A percentile compares a stretch with the other conserved stretches of the same genome.
Conservation (phyloP, 1,140 invertebrate species). For the Drosophila miranda region DNA sequence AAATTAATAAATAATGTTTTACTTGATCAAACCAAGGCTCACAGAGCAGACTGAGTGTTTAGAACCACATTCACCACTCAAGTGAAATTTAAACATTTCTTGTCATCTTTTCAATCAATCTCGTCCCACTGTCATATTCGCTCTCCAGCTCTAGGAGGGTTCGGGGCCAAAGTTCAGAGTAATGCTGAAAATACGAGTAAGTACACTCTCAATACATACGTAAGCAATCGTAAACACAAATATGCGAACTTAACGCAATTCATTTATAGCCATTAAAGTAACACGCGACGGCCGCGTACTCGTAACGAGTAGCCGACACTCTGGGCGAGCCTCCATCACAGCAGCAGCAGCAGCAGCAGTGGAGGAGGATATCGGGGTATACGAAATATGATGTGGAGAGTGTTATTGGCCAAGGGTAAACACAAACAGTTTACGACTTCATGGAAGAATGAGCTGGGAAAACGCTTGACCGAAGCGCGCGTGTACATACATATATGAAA, state of each 20-base stretch:
- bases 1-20: too few relatives aligned
- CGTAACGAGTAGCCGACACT: too few relatives aligned
- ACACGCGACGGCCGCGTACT: slow-evolving; percentile 46
- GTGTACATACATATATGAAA: slow-evolving; percentile 14
- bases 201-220: slow-evolving; percentile 37
- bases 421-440: slow-evolving; percentile 53
- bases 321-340: too few relatives aligned
- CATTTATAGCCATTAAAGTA: slow-evolving; percentile 32
- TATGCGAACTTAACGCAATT: slow-evolving; percentile 32
- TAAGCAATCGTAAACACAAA: slow-evolving; percentile 34
- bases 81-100: too few relatives aligned
- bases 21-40: too few relatives aligned
- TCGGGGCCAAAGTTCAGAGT: background rate
- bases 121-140: too few relatives aligned
- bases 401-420: slow-evolving; percentile 30
- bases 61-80: too few relatives aligned
- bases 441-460: slow-evolving; percentile 41
- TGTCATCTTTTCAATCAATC: too few relatives aligned
- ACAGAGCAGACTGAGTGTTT: too few relatives aligned
- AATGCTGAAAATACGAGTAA: slow-evolving; percentile 5
- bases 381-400: too few relatives aligned
- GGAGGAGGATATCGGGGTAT: background rate
- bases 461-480: slow-evolving; percentile 11
- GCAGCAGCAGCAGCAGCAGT: background rate
- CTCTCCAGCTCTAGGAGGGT: too few relatives aligned